Evolutionary conservation across 2,797 vertebrate species (phyloP).

Genomic region (Alfaro cultratus): DNA sequence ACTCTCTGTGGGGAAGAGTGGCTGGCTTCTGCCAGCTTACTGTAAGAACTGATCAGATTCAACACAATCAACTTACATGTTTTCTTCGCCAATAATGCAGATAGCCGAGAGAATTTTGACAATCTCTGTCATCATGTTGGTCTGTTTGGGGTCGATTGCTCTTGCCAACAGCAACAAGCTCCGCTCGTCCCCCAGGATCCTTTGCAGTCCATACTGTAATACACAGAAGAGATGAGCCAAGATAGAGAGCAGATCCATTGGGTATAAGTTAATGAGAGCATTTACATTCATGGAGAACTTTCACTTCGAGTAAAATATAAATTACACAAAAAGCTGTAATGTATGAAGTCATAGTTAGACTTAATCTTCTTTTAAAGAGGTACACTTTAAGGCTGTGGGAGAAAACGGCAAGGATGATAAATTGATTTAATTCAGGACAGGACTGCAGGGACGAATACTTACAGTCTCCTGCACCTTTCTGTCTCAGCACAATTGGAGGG

Average conservation of each 20-base stretch:
- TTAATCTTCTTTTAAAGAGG: constrained; percentile 74
- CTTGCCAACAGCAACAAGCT: constrained; percentile 90
- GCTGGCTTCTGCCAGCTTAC: constrained; percentile 11
- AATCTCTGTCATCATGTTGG: constrained; percentile 97
- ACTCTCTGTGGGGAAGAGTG: neutral
- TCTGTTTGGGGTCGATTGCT: constrained; percentile 95
- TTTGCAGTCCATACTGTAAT: constrained; percentile 90
- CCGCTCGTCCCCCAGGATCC: constrained; percentile 93
- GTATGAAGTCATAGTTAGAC: constrained; percentile 67
- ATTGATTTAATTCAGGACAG: constrained; percentile 79
- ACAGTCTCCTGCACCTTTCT: constrained; percentile 67
- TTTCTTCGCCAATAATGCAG: constrained; percentile 96
- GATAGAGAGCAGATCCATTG: constrained; percentile 41
- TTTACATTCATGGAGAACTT: constrained; percentile 61
- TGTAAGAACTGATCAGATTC: constrained; percentile 5
- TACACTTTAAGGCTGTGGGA: constrained; percentile 70
- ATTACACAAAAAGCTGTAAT: constrained; percentile 43
- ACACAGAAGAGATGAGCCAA: constrained; percentile 20
- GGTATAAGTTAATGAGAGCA: constrained; percentile 65
- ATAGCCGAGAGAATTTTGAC: constrained; percentile 97
- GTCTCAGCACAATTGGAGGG: constrained; percentile 47
- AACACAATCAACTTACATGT: constrained; percentile 86
- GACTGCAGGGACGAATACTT: constrained; percentile 75
- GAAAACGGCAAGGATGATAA: constrained; percentile 71
- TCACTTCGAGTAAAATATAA: constrained; percentile 50